phyloP scores from a whole-genome alignment of 2,888 invertebrate genomes.

The Bellardia bayeri region DNA sequence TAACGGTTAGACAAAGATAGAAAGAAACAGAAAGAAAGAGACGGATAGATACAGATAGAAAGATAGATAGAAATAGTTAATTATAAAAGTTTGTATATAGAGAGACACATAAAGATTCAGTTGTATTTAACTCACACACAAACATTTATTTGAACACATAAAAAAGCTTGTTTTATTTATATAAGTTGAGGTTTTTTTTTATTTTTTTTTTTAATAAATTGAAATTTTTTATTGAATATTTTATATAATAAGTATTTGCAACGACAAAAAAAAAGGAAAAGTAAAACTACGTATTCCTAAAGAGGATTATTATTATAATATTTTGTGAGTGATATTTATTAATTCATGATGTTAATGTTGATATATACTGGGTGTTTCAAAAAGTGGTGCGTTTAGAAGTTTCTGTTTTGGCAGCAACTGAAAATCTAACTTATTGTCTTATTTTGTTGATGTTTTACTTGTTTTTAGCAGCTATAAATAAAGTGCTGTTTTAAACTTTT shows the following conservation, averaged over 20 bases:
- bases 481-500: no score
- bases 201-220: conserved; percentile 57
- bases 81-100: neutral
- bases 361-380: conserved; percentile 31
- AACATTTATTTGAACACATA: conserved; percentile 65
- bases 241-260: conserved; percentile 59
- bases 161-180: conserved; percentile 58
- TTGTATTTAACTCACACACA: conserved; percentile 57
- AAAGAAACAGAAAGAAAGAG: conserved; percentile 54
- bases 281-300: conserved; percentile 37
- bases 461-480: no score
- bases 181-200: conserved; percentile 14
- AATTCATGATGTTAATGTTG: neutral
- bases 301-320: neutral
- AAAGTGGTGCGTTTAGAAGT: neutral
- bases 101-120: neutral
- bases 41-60: conserved; percentile 64
- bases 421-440: no score
- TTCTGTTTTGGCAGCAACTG: no score
- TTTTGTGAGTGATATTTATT: conserved; percentile 2
- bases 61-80: conserved; percentile 33
- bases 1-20: conserved; percentile 15
- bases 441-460: no score
- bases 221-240: conserved; percentile 60
- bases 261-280: conserved; percentile 29